Evolutionary conservation across 2,797 vertebrate genomes (phyloP).

Genomic region (Mormyrus proboscirostris): DNA sequence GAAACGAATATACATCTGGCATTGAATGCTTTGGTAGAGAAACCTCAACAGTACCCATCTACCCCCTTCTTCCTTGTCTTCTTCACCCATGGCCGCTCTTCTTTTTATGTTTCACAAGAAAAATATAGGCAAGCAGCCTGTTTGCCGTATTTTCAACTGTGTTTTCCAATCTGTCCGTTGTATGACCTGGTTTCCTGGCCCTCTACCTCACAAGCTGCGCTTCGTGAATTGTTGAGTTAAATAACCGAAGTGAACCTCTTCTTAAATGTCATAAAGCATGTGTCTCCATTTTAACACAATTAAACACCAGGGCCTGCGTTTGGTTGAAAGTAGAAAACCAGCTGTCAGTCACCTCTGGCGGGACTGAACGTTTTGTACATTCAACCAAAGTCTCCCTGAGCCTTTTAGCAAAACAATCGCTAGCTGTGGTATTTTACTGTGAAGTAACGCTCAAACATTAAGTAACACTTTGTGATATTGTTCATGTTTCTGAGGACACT

Average conservation of each 20-base stretch:
- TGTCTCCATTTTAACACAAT: not conserved
- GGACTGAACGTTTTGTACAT: not conserved
- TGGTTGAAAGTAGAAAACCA: not conserved
- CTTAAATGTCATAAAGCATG: not conserved
- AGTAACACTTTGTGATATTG: not conserved
- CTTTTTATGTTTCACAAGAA: slow-evolving; percentile 32
- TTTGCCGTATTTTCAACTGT: slow-evolving; percentile 59
- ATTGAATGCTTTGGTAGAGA: slow-evolving; percentile 44
- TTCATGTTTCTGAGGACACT: not conserved
- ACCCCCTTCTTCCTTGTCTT: slow-evolving; percentile 28
- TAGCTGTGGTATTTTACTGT: not conserved
- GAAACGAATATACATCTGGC: slow-evolving; percentile 4
- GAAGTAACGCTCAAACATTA: not conserved
- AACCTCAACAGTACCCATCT: slow-evolving; percentile 33
- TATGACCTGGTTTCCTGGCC: not conserved
- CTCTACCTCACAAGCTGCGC: not conserved
- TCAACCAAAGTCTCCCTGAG: not conserved
- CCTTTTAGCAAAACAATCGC: not conserved
- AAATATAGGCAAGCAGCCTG: slow-evolving; percentile 54
- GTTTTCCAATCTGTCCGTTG: slow-evolving; percentile 46
- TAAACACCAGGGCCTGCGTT: not conserved
- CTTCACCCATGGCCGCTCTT: slow-evolving; percentile 23
- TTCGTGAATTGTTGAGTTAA: not conserved
- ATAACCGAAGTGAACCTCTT: not conserved
- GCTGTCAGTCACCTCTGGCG: not conserved